Evolutionary conservation across 2,797 vertebrate species (phyloP), one percentile per base, ranked within the genome.

Genomic region (Sebastes hubbsi): DNA sequence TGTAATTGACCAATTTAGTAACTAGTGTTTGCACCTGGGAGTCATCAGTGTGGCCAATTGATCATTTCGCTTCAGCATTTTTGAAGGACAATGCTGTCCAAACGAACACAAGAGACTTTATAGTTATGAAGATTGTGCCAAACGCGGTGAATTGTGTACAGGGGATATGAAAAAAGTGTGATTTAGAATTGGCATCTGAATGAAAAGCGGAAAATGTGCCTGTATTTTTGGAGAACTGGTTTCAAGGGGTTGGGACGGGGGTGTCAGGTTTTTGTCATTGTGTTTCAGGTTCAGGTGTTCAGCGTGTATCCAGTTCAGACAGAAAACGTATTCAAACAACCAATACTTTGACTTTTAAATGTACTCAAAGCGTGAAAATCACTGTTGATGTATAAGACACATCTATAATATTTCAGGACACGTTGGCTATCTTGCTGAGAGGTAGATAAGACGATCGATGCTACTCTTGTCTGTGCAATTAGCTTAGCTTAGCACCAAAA

Each of bases 1-100:
- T 66, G 49, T 90, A 91, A 89, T 89, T 84, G 84, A 85, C 81
- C 76, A 90, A 86, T 91, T 92, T 82, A 63, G 68, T 77, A 77
- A 80, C 81, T 82, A 90, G 85, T 89, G 87, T 92, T 90, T 88
- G 88, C 87, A 90, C 84, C 89, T 90, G 90, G 89, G 87, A 88
- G 78, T 81, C 75, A 78, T 89, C 87, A 78, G 58, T 52, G 86
- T 72, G 69, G 68, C 80, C 87, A 83, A 72, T 82, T 86, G 80
- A 91, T 87, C 59, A 59, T 75, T 77, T 71, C 20, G 7, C 85
- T 77, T 78, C 72, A 68, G 72, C 42, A 0, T 75, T 69, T 46
- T 64, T 76, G 73, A 84, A 85, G 84, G 80, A 87, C 87, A 80
- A 77, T 63, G 65, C 27, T 64, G 32, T 73, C 77, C 60, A n/a